Percentiles rank a stretch among this genome's conserved stretches.
These are phyloP conservation scores for Oligia fasciuncula DNA, from an alignment of 2,888 invertebrate genomes.

Conservation along the genomic window DNA sequence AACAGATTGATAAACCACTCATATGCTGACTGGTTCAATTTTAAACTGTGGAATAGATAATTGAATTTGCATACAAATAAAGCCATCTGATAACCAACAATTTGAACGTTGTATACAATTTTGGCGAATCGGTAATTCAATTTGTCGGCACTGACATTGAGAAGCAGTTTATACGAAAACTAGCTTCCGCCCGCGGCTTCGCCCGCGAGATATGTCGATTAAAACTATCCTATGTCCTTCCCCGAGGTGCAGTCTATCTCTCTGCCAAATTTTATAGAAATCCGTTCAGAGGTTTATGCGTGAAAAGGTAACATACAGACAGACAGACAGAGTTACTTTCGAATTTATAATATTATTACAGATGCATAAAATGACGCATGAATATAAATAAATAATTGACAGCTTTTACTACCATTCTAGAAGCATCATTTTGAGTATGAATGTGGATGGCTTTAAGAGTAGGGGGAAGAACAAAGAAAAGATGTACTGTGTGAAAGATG, in stretches of 20 bases:
- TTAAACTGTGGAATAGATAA: slow-evolving; percentile 42
- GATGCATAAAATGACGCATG: too few species aligned
- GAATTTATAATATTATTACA: too few species aligned
- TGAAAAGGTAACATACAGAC: too few species aligned
- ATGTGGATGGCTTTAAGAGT: not conserved
- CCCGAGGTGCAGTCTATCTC: too few species aligned
- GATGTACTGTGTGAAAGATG: not conserved
- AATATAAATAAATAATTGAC: not conserved
- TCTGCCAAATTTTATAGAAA: too few species aligned
- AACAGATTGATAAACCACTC: slow-evolving; percentile 12
- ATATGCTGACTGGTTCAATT: slow-evolving; percentile 19
- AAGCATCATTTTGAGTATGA: not conserved
- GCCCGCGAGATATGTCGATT: too few species aligned
- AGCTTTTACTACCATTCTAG: not conserved
- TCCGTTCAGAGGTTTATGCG: too few species aligned
- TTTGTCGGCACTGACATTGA: slow-evolving; percentile 14
- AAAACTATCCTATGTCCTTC: too few species aligned
- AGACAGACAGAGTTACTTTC: too few species aligned
- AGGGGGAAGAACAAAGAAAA: not conserved
- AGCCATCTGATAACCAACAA: slow-evolving; percentile 22
- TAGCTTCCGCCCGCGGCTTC: too few species aligned
- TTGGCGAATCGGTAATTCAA: slow-evolving; percentile 14
- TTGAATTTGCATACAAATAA: slow-evolving; percentile 39
- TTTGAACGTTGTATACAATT: slow-evolving; percentile 12
- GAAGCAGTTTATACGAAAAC: slow-evolving; percentile 20